Evolutionary conservation across 2,797 vertebrate species (phyloP).

Genomic region (Moxostoma hubbsi): DNA sequence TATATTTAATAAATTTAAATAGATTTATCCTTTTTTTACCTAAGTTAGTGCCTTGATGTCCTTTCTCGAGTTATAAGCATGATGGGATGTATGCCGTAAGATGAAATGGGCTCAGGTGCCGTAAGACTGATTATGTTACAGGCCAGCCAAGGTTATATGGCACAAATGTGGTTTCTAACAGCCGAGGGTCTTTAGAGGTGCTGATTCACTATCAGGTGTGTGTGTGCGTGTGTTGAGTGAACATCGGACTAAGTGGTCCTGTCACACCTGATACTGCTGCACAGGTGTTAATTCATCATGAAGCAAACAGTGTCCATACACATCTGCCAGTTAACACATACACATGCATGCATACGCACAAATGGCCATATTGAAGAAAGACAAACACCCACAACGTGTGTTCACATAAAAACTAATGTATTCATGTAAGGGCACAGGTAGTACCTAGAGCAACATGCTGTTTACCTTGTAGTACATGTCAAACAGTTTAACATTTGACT

Average conservation of each 20-base stretch:
- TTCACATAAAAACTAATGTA: background rate
- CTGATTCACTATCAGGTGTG: background rate
- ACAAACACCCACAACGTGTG: conserved; percentile 19
- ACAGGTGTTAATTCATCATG: conserved; percentile 63
- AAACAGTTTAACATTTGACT: conserved; percentile 30
- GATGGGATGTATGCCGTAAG: conserved; percentile 4
- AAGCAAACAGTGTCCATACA: conserved; percentile 65
- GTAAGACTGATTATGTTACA: conserved; percentile 34
- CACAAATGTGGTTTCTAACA: conserved; percentile 22
- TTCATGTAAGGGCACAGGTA: background rate
- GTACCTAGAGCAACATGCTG: background rate
- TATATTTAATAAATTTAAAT: no score
- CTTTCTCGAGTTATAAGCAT: conserved; percentile 4
- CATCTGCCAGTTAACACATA: conserved; percentile 63
- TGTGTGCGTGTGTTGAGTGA: conserved; percentile 12
- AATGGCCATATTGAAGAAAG: background rate
- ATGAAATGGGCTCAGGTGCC: background rate
- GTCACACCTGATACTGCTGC: conserved; percentile 64
- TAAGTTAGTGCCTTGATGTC: background rate
- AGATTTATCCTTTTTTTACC: background rate
- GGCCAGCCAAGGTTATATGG: conserved; percentile 19
- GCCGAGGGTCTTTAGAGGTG: conserved; percentile 19
- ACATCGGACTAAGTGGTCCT: conserved; percentile 42
- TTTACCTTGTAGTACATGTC: conserved; percentile 8
- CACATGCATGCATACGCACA: conserved; percentile 39